Base-by-base conservation (phyloP, 2,113 vertebrate genomes). In the Elephantulus edwardii region DNA sequence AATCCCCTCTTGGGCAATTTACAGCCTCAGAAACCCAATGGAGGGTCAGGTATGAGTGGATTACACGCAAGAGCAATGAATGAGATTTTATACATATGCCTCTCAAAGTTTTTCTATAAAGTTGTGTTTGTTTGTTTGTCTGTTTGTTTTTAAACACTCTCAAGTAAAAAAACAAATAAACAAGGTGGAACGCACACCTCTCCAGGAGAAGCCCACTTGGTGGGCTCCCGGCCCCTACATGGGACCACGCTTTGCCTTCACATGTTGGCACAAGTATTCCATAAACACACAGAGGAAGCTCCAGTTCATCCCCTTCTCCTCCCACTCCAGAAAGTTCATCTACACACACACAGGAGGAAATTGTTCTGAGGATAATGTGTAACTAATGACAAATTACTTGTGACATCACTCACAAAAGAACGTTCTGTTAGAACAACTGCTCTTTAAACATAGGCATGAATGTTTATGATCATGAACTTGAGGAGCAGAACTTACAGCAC, bases 401-500 rank as follows among this genome's bases (percentile, higher is more conserved):
- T 1, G 52, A 19, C 17, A 1, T 33, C 28, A 2, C n/a, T 60
- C 54, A 4, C 66, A 60, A 44, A 35, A 42, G 12, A 19, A 13
- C 42, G 0, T 16, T 12, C 28, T 48, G 56, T 66, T 40, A 66
- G 28, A 75, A 33, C 28, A 0, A 4, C 40, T 30, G 42, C 22
- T 52, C n/a, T 42, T 6, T 2, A 58, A 8, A 26, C 62, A 33
- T 2, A 72, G 40, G 33, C 35, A 33, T 42, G 30, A 42, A 12
- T 10, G 1, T 12, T 35, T 5, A 4, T 0, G 82, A 64, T 3
- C 2, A 1, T 19, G 35, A 52, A 26, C 35, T 20, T 35, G 3
- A 3, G 2, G 8, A 60, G 88, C 0, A 0, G 2, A 28, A 48
- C 26, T 26, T n/a, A n/a, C 3, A 19, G n/a, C 12, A n/a, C 33